Evolutionary conservation across 2,888 invertebrate species (phyloP).

Genomic region (Lissonota sp.): DNA sequence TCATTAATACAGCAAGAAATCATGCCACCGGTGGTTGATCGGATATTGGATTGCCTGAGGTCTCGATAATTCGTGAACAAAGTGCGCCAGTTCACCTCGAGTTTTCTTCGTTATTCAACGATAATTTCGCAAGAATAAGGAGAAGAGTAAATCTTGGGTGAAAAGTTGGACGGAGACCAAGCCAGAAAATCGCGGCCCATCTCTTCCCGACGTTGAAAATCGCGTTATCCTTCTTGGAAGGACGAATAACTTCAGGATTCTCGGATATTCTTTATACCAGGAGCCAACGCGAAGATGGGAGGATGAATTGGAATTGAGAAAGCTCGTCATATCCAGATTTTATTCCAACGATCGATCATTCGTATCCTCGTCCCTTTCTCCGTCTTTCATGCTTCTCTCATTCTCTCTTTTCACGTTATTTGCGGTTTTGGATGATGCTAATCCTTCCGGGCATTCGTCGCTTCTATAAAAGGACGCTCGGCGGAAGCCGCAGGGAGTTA

Average conservation of each 20-base stretch:
- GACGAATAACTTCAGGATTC: neutral
- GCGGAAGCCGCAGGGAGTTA: constrained; percentile 60
- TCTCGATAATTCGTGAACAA: constrained; percentile 23
- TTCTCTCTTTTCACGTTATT: neutral
- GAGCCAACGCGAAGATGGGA: neutral
- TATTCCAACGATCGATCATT: constrained; percentile 13
- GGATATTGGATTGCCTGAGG: neutral
- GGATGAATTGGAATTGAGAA: constrained; percentile 2
- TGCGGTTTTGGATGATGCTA: constrained; percentile 48
- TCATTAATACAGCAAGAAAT: constrained; percentile 19
- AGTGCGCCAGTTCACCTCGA: constrained; percentile 10
- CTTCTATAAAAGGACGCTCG: constrained; percentile 52
- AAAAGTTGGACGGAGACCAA: constrained; percentile 60
- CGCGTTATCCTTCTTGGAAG: constrained; percentile 7
- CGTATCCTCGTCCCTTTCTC: neutral
- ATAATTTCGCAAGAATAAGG: constrained; percentile 37
- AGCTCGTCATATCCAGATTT: constrained; percentile 13
- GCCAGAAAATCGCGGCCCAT: constrained; percentile 20
- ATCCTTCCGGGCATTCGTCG: constrained; percentile 53
- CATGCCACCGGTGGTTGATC: neutral
- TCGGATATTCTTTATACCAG: neutral
- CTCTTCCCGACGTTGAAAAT: constrained; percentile 2
- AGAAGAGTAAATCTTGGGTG: constrained; percentile 45
- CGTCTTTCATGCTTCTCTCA: neutral
- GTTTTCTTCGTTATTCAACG: constrained; percentile 34